Base-by-base conservation (phyloP, 2,797 vertebrate genomes). In the Manis crassicaudata region DNA sequence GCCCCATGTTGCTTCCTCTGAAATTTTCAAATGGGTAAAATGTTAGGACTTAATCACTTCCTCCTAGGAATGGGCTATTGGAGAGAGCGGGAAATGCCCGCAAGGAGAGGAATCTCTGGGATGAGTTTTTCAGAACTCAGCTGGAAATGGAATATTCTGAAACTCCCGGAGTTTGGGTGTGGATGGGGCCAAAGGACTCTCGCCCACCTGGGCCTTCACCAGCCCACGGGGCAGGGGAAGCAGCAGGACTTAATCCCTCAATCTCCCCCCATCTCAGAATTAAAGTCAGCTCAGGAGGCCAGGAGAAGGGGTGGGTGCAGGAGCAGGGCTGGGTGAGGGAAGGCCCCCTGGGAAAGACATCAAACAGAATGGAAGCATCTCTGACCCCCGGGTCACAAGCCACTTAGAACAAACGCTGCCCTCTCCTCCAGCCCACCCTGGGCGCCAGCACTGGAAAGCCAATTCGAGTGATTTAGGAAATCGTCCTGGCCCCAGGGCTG, bases 401-500 rank as follows among this genome's bases (percentile, higher is more conserved):
- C 76, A 96, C 91, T 97, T 96, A 86, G 93, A 97, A 95, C 96
- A 97, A 97, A 98, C 73, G 72, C 92, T 58, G 68, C 73, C 54
- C 58, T 77, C 97, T 50, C 88, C 94, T 58, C 35, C 84, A 94
- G 98, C 97, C 97, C 98, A 98, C 98, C 98, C 97, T 96, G 91
- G 81, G 96, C 68, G 96, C 96, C 90, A 72, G 96, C 23, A 63
- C 98, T 98, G 96, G 97, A 95, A 46, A 98, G 98, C 95, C 97
- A 87, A 96, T 97, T 97, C 60, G 50, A 98, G 94, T 94, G 96
- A 97, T 98, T 97, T 98, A 96, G 98, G 98, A 98, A 98, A 97
- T 97, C 96, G 60, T 92, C 92, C 62, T 82, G 79, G 97, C 97
- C 97, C 87, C 23, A 46, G 97, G 98, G 95, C 95, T 27, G 43